phyloP scores from a whole-genome alignment of 1,140 invertebrate genomes.

The Drosophila teissieri region DNA sequence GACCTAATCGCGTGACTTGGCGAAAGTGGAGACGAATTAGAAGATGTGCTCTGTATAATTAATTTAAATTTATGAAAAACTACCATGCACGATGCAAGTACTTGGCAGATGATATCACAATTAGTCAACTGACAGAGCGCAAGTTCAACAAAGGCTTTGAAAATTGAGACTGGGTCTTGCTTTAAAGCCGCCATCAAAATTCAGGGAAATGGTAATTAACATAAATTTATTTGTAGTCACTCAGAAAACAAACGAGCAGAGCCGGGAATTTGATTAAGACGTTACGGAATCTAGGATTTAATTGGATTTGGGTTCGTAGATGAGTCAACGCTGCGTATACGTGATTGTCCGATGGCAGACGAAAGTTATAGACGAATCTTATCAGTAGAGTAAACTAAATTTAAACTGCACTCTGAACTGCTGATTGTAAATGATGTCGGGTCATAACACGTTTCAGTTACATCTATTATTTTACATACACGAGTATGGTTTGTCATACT shows the following conservation, averaged over 20 bases:
- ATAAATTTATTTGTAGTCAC: constrained; percentile 43
- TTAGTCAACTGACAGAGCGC: constrained; percentile 49
- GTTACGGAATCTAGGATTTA: constrained; percentile 7
- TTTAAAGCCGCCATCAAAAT: constrained; percentile 24
- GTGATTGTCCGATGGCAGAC: constrained; percentile 11
- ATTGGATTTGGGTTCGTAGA: constrained; percentile 5
- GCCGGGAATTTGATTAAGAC: constrained; percentile 3
- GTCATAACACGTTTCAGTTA: not conserved
- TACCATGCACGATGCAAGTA: constrained; percentile 11
- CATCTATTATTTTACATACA: too few relatives aligned
- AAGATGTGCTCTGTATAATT: constrained; percentile 61
- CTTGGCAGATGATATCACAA: constrained; percentile 68
- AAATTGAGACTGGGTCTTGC: constrained; percentile 20
- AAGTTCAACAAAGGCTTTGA: constrained; percentile 30
- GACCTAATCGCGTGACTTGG: constrained; percentile 36
- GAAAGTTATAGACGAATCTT: constrained; percentile 18
- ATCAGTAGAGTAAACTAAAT: constrained; percentile 18
- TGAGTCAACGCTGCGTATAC: constrained; percentile 58
- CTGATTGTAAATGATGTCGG: constrained; percentile 1
- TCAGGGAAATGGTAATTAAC: constrained; percentile 55
- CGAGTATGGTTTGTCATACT: too few relatives aligned
- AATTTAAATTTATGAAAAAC: constrained; percentile 68
- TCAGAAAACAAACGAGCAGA: not conserved
- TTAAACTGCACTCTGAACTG: constrained; percentile 32
- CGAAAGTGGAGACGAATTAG: constrained; percentile 13